Base-by-base conservation (phyloP, 2,797 vertebrate genomes). In the Fratercula arctica region DNA sequence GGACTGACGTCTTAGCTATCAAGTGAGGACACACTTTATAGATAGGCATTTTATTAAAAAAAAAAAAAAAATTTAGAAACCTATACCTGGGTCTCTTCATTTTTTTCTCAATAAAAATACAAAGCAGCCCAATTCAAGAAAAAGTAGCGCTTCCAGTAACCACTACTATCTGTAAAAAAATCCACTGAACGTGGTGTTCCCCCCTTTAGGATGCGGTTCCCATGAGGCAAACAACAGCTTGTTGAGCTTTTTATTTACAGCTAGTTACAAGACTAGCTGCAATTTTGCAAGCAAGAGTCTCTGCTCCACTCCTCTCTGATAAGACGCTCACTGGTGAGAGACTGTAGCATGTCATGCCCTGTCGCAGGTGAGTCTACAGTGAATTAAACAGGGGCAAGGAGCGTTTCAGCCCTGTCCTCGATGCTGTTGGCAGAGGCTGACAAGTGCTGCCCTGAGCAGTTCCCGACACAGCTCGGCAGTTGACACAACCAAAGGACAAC, bases 361-460 rank as follows among this genome's bases (percentile, higher is more conserved):
- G 37, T 23, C 11, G 1, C 53, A 53, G 41, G 13, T 64, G 57
- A 63, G 37, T 11, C 56, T 26, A 23, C 14, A 39, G 13, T 17
- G 45, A 69, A 69, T 45, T 59, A 26, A 73, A 35, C 15, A 35
- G 26, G 46, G 16, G 2, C 46, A 43, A 61, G 53, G 19, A 72
- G 13, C 0, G 0, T 72, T 51, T 56, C 57, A 85, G 31, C 8
- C 28, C 28, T 28, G n/a, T 48, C 18, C 18, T 10, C 2, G 1
- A 6, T 9, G 6, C 59, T 0, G 1, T 18, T 1, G 0, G 24
- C 16, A 48, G 56, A 39, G 17, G 10, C 37, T 78, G 26, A 20
- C n/a, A 51, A 15, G 6, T 11, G 20, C 24, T 68, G 21, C 16
- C 31, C 37, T 8, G 24, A 59, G 13, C 0, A 1, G 15, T 16